phyloP scores from a whole-genome alignment of 2,888 invertebrate species.

The Lypha dubia region DNA sequence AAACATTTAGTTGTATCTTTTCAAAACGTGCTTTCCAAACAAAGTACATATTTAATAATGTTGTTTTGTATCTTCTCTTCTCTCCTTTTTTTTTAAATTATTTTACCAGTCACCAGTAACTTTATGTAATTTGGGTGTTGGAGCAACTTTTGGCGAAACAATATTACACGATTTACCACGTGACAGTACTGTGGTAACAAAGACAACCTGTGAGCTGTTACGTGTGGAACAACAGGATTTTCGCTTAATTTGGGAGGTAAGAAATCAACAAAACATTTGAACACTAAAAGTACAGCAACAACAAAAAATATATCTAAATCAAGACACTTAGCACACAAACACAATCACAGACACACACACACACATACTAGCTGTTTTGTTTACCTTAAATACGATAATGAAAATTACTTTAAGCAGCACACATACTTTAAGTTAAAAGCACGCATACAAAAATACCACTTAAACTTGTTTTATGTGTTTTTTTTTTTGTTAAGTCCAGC shows the following conservation, averaged over 20 bases:
- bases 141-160: conserved; percentile 91
- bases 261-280: conserved; percentile 73
- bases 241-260: conserved; percentile 90
- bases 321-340: neutral
- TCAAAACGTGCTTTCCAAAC: neutral
- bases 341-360: neutral
- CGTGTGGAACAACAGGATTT: conserved; percentile 91
- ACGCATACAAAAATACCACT: neutral
- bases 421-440: neutral
- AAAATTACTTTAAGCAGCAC: conserved; percentile 43
- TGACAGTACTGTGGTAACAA: conserved; percentile 89
- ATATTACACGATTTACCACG: conserved; percentile 89
- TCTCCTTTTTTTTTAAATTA: conserved; percentile 45
- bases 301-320: neutral
- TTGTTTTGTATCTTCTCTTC: conserved; percentile 22
- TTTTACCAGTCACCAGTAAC: conserved; percentile 87
- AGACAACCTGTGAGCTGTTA: conserved; percentile 89
- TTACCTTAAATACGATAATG: conserved; percentile 27
- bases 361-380: neutral
- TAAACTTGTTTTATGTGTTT: neutral
- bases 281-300: neutral
- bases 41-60: conserved; percentile 30
- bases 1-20: conserved; percentile 1
- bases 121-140: conserved; percentile 88
- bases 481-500: neutral